These are phyloP conservation scores for Microcebus ravelobensis DNA, from an alignment of 2,113 vertebrate species.

Conservation along the genomic window DNA sequence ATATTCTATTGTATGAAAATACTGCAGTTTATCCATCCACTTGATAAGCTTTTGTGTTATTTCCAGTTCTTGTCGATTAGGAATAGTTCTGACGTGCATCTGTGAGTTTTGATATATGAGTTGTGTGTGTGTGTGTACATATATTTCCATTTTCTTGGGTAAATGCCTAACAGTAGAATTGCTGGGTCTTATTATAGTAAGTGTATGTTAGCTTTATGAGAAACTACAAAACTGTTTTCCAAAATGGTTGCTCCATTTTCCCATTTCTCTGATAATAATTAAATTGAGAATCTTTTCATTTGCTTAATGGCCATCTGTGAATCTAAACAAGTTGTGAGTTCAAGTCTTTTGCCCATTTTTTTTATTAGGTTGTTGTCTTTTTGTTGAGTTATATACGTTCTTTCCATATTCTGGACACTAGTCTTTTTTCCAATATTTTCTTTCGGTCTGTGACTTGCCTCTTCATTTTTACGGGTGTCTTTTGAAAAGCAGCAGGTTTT, in stretches of 20 bases:
- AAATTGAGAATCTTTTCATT: background rate
- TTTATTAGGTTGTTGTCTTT: background rate
- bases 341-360: background rate
- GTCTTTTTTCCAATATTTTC: background rate
- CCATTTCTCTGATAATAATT: background rate
- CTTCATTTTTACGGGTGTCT: background rate
- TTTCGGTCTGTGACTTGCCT: background rate
- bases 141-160: background rate
- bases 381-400: background rate
- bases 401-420: background rate
- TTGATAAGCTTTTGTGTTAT: background rate
- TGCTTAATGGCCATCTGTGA: background rate
- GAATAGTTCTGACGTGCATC: too few relatives aligned
- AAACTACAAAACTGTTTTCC: background rate
- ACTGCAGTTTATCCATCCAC: background rate
- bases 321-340: background rate
- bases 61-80: background rate
- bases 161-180: background rate
- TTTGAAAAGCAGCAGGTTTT: background rate
- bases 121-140: background rate
- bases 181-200: background rate
- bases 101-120: background rate
- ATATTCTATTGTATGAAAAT: background rate
- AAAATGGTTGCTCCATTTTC: background rate
- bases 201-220: background rate